These are phyloP conservation scores for Colostygia pectinataria DNA, from an alignment of 2,888 invertebrate genomes.

Conservation along the genomic window DNA sequence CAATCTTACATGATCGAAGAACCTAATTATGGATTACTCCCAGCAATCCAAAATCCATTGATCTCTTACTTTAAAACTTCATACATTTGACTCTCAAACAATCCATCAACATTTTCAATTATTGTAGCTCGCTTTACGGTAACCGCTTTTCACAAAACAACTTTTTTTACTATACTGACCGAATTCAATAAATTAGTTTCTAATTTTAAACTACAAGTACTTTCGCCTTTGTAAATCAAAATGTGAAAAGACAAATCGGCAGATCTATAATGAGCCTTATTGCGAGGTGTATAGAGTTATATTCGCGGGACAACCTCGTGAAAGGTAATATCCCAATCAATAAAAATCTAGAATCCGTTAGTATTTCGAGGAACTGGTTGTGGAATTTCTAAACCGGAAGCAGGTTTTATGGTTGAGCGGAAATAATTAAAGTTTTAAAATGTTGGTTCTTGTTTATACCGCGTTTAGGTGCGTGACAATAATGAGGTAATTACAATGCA, in stretches of 20 bases:
- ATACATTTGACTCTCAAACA: too few species aligned
- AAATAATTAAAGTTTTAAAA: slow-evolving; percentile 11
- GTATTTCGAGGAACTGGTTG: slow-evolving; percentile 45
- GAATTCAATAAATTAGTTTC: slow-evolving; percentile 7
- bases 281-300: neutral
- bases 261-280: slow-evolving; percentile 2
- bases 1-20: too few species aligned
- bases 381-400: slow-evolving; percentile 47
- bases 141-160: neutral
- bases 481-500: too few species aligned
- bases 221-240: slow-evolving; percentile 41
- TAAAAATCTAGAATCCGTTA: slow-evolving; percentile 53
- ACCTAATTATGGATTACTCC: too few species aligned
- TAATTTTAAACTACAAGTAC: slow-evolving; percentile 22
- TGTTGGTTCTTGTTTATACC: neutral
- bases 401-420: slow-evolving; percentile 24
- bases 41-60: too few species aligned
- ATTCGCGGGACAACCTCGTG: slow-evolving; percentile 21
- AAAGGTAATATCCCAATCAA: slow-evolving; percentile 41
- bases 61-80: too few species aligned
- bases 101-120: too few species aligned
- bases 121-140: too few species aligned
- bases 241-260: slow-evolving; percentile 8
- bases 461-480: neutral
- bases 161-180: neutral